phyloP scores from a whole-genome alignment of 2,888 invertebrate species.

The Atethmia centrago region DNA sequence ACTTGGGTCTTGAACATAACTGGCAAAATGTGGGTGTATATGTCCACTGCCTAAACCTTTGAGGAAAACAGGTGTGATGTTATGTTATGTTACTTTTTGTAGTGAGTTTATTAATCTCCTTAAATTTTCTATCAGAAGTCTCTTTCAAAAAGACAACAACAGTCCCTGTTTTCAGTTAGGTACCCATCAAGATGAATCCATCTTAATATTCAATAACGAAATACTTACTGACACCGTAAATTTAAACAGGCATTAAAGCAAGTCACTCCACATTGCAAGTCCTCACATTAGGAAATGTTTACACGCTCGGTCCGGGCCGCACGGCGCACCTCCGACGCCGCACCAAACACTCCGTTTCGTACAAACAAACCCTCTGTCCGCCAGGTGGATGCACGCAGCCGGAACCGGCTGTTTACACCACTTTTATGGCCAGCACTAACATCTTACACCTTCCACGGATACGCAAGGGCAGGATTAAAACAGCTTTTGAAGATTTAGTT shows the following conservation, averaged over 20 bases:
- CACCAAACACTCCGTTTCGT: constrained; percentile 34
- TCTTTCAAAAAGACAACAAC: not conserved
- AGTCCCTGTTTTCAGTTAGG: not conserved
- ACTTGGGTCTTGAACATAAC: not conserved
- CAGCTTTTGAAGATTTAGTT: constrained; percentile 50
- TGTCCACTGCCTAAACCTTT: not conserved
- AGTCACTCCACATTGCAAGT: constrained; percentile 40
- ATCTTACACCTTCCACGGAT: constrained; percentile 69
- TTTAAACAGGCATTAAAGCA: constrained; percentile 9
- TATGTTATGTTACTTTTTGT: not conserved
- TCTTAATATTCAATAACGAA: not conserved
- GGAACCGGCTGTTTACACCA: constrained; percentile 84
- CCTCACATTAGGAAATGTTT: constrained; percentile 52
- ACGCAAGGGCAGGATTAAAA: constrained; percentile 66
- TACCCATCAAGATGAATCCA: not conserved
- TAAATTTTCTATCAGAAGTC: not conserved
- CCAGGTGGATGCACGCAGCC: constrained; percentile 85
- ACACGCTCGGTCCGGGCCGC: constrained; percentile 15
- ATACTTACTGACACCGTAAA: constrained; percentile 2
- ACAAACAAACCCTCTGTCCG: constrained; percentile 66
- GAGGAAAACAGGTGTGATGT: not conserved
- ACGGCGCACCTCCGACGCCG: constrained; percentile 58
- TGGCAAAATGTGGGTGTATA: not conserved
- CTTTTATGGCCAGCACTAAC: constrained; percentile 77
- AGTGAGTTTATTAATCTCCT: not conserved